phyloP scores from a whole-genome alignment of 2,797 vertebrate species.

The Carapus acus region DNA sequence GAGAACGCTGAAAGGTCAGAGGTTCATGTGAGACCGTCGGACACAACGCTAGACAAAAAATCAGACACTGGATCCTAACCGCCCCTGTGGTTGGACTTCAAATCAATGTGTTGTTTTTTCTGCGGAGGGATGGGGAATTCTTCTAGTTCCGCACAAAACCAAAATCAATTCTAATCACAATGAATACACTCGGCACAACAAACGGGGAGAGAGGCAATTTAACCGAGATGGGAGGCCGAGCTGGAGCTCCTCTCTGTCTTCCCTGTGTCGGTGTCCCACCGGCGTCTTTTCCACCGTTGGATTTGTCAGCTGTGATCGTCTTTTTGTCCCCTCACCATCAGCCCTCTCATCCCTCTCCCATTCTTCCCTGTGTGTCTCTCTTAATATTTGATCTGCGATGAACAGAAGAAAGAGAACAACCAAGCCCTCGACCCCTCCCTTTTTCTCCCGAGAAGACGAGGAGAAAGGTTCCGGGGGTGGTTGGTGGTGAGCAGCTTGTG shows the following conservation, averaged over 20 bases:
- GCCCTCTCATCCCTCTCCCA: neutral
- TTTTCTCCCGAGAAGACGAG: slow-evolving; percentile 26
- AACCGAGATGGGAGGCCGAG: neutral
- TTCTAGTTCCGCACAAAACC: slow-evolving; percentile 4
- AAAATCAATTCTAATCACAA: slow-evolving; percentile 13
- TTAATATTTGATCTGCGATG: slow-evolving; percentile 55
- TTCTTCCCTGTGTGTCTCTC: slow-evolving; percentile 14
- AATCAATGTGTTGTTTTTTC: neutral
- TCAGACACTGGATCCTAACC: neutral
- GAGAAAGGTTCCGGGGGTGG: neutral
- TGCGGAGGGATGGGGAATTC: neutral
- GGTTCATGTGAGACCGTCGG: too few relatives aligned
- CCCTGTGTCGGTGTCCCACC: slow-evolving; percentile 13
- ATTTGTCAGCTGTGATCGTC: slow-evolving; percentile 17
- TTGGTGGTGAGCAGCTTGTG: slow-evolving; percentile 26
- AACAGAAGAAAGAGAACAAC: slow-evolving; percentile 12
- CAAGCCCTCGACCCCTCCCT: slow-evolving; percentile 24
- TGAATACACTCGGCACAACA: slow-evolving; percentile 11
- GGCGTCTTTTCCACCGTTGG: neutral
- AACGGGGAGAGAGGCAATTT: neutral
- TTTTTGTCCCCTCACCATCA: neutral
- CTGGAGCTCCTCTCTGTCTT: slow-evolving; percentile 9
- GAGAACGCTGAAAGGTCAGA: too few relatives aligned
- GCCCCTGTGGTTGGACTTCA: neutral
- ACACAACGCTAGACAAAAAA: neutral